phyloP scores from a whole-genome alignment of 2,113 vertebrate genomes.

The Rhodinocichla rosea region DNA sequence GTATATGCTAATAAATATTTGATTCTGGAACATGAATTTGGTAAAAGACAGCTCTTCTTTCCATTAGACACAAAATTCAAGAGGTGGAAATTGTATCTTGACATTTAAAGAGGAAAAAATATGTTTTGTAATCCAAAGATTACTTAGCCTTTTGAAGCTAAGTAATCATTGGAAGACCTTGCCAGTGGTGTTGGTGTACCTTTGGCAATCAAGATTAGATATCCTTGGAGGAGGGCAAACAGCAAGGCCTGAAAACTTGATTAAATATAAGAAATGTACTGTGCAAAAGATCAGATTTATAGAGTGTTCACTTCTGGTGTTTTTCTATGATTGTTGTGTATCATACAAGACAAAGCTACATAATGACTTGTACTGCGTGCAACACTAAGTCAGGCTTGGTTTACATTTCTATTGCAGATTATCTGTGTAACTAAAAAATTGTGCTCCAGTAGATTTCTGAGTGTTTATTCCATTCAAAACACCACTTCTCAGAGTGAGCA shows the following conservation, averaged over 20 bases:
- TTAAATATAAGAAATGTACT: neutral
- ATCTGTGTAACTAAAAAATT: neutral
- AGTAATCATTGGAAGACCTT: neutral
- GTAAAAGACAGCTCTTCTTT: neutral
- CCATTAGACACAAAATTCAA: neutral
- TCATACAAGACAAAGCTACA: neutral
- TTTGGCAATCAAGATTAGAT: neutral
- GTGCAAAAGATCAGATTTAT: neutral
- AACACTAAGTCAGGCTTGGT: neutral
- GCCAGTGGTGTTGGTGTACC: neutral
- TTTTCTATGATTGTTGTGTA: neutral
- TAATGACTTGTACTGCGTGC: neutral
- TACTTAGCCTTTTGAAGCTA: neutral
- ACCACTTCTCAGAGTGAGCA: neutral
- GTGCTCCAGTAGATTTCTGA: neutral
- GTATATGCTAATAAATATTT: neutral
- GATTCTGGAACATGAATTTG: neutral
- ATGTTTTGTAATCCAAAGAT: neutral
- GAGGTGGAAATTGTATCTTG: neutral
- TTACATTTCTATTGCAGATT: neutral
- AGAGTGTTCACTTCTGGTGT: neutral
- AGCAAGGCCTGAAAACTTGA: neutral
- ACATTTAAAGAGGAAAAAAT: neutral
- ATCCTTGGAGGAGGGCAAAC: rapidly evolving
- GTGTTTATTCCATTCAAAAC: neutral